Evolutionary conservation across 2,888 invertebrate species (phyloP), one percentile per base, ranked within the genome.

Genomic region (Scaptomyza caliginosa): DNA sequence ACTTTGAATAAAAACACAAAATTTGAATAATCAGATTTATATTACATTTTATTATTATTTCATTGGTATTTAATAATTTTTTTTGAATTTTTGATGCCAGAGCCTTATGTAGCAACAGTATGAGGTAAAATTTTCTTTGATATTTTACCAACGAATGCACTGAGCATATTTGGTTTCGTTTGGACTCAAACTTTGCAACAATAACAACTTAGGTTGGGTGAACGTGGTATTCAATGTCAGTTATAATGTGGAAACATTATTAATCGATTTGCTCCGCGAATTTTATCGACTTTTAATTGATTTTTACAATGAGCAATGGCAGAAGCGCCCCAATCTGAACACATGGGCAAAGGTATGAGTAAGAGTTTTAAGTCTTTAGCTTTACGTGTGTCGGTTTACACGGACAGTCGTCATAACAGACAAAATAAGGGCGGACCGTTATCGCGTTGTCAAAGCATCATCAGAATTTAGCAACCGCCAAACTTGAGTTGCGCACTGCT

Each of bases 1-100:
- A 74, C 66, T 78, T 71, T 77, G 64, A 51, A 69, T 69, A 50
- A 50, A 67, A 77, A 58, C 32, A 45, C 43, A 38, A 55, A 66
- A 60, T 64, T 49, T 69, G 65, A 70, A 71, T 76, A 67, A 72
- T 75, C 62, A 68, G 58, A 68, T 60, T 72, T 64, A 39, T 26
- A 67, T 71, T 74, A 56, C 51, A 38, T 70, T 67, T 64, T 56
- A 56, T 68, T 67, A 43, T 43, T 32, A 63, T 51, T 50, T 57
- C 21, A 64, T 54, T 68, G 56, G 13, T 30, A 13, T 30, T n/a
- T 13, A 30, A 30, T n/a, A n/a, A 6, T 30, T n/a, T 13, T 6
- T 24, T 24, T 24, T 24, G 36, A 28, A 21, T 5, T 26, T 43
- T 34, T 13, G 34, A 8, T 17, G n/a, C 23, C 24, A n/a, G n/a